Evolutionary conservation across 2,888 invertebrate genomes (phyloP).

Genomic region (Tortricodes alternella): DNA sequence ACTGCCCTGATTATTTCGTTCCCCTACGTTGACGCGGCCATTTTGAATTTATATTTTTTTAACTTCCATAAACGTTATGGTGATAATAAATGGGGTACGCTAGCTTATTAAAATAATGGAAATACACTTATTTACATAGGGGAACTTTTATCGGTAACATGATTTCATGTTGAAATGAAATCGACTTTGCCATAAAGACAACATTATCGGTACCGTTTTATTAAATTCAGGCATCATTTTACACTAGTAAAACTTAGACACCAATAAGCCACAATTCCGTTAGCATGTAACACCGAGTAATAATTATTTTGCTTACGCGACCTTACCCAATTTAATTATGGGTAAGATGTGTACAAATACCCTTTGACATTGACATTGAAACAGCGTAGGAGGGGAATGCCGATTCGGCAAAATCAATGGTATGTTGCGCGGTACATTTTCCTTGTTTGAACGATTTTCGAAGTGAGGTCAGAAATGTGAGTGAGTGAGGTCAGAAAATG

Average conservation of each 20-base stretch:
- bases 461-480: too few relatives aligned
- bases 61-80: constrained; percentile 46
- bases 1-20: constrained; percentile 77
- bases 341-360: not conserved
- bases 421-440: not conserved
- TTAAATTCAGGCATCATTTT: too few relatives aligned
- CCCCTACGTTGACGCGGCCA: constrained; percentile 67
- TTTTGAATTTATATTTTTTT: constrained; percentile 61
- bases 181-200: too few relatives aligned
- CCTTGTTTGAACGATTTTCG: too few relatives aligned
- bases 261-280: too few relatives aligned
- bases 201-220: too few relatives aligned
- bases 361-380: constrained; percentile 17
- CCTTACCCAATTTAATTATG: not conserved
- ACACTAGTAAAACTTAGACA: too few relatives aligned
- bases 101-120: constrained; percentile 22
- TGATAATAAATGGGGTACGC: constrained; percentile 34
- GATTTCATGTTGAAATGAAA: not conserved
- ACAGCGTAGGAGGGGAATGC: not conserved
- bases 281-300: too few relatives aligned
- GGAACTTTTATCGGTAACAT: not conserved
- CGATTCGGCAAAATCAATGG: not conserved
- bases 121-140: constrained; percentile 17
- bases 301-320: too few relatives aligned
- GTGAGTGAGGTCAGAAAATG: too few relatives aligned